Evolutionary conservation across 2,113 vertebrate species (phyloP).

Genomic region (Microcebus lehilahytsara): DNA sequence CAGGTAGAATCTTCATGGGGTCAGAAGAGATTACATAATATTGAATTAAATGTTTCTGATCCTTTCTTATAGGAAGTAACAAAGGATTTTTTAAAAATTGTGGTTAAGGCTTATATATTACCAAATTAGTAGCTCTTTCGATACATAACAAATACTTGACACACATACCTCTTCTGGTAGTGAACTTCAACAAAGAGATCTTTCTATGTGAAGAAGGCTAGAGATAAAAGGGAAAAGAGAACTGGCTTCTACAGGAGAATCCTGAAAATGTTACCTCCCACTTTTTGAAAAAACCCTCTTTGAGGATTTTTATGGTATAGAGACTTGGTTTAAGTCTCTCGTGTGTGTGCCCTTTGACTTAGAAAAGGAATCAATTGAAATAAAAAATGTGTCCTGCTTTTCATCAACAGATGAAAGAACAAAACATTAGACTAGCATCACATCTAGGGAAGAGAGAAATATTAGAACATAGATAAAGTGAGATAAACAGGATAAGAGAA

Average conservation of each 20-base stretch:
- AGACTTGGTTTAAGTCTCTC: slow-evolving; percentile 1
- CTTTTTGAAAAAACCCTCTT: background rate
- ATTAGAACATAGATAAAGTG: background rate
- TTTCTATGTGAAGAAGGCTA: slow-evolving; percentile 18
- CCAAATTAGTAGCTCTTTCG: slow-evolving; percentile 10
- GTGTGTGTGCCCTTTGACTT: background rate
- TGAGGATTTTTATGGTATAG: background rate
- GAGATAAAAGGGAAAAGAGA: slow-evolving; percentile 40
- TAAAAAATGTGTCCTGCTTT: slow-evolving; percentile 31
- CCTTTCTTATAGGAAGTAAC: slow-evolving; percentile 22
- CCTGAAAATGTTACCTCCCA: slow-evolving; percentile 42
- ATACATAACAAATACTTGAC: slow-evolving; percentile 17
- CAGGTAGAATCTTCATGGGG: background rate
- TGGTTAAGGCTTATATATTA: slow-evolving; percentile 9
- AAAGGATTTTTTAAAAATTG: background rate
- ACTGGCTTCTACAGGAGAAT: slow-evolving; percentile 12
- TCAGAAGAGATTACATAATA: background rate
- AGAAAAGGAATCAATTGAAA: slow-evolving; percentile 31
- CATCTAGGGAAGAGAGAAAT: background rate
- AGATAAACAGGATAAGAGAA: slow-evolving; percentile 9
- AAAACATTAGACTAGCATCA: slow-evolving; percentile 35
- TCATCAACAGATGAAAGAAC: background rate
- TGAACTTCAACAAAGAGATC: slow-evolving; percentile 44
- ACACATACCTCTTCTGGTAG: background rate
- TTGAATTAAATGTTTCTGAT: slow-evolving; percentile 17